Conservation (phyloP, 2,113 vertebrate genomes). For the Desmodus rotundus region DNA sequence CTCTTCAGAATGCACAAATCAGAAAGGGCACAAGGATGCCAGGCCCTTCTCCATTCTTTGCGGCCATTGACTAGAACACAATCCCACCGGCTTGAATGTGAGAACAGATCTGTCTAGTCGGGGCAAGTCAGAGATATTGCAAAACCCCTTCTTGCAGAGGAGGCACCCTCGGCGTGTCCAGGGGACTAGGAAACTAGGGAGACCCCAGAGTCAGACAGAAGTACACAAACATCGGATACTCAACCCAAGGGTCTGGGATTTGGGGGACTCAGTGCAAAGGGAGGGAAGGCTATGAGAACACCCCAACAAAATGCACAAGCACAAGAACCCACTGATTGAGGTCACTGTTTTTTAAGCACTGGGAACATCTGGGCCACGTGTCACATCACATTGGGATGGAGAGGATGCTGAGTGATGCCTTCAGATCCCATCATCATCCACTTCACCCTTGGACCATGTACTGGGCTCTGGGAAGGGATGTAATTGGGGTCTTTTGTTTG, state of each 20-base stretch:
- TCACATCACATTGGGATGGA: conserved; percentile 22
- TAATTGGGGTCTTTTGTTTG: not conserved
- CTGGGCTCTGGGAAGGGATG: not conserved
- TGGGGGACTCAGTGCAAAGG: not conserved
- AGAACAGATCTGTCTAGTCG: not conserved
- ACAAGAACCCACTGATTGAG: not conserved
- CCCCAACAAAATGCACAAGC: not conserved
- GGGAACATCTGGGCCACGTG: not conserved
- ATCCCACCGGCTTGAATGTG: not conserved
- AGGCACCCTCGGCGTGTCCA: not conserved
- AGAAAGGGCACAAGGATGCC: not conserved
- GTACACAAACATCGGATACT: not conserved
- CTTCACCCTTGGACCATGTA: not conserved
- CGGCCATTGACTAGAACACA: not conserved
- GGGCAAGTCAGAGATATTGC: too few species aligned
- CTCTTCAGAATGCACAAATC: too few species aligned
- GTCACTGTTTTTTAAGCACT: not conserved
- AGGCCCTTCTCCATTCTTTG: not conserved
- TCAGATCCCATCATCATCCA: not conserved
- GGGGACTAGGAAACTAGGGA: not conserved
- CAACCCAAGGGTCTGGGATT: not conserved
- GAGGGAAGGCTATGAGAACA: not conserved
- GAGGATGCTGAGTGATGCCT: conserved; percentile 18
- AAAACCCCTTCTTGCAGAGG: not conserved
- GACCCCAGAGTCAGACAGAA: not conserved